Evolutionary conservation across 1,140 invertebrate genomes (phyloP).

Genomic region (Drosophila parabipectinata): DNA sequence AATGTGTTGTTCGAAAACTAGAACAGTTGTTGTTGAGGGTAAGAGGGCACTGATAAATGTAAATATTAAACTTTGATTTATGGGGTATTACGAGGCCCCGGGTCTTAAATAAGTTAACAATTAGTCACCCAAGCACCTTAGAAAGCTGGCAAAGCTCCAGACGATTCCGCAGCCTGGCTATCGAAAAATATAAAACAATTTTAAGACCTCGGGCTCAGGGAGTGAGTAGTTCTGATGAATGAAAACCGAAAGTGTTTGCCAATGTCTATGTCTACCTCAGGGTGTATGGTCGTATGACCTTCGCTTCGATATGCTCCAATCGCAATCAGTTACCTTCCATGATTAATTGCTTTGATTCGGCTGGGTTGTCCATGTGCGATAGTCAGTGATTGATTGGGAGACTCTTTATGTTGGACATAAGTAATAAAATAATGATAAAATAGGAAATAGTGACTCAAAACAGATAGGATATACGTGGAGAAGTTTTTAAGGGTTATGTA

Average conservation of each 20-base stretch:
- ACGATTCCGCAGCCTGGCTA: not conserved
- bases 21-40: not conserved
- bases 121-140: not conserved
- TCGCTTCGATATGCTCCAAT: slow-evolving; percentile 31
- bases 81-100: not conserved
- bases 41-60: not conserved
- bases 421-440: slow-evolving; percentile 30
- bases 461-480: not conserved
- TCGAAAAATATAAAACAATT: not conserved
- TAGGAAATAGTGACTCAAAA: slow-evolving; percentile 1
- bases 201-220: slow-evolving; percentile 33
- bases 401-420: slow-evolving; percentile 21
- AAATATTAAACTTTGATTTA: slow-evolving; percentile 1
- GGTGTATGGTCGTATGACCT: slow-evolving; percentile 18
- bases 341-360: slow-evolving; percentile 44
- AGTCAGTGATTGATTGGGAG: slow-evolving; percentile 40
- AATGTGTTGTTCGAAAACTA: slow-evolving; percentile 25
- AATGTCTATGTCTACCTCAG: slow-evolving; percentile 30
- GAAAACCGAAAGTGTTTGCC: slow-evolving; percentile 47
- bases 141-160: slow-evolving; percentile 11
- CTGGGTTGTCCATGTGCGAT: slow-evolving; percentile 18
- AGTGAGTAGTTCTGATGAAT: slow-evolving; percentile 19
- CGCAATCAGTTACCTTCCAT: slow-evolving; percentile 46
- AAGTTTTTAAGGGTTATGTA: not conserved
- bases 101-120: slow-evolving; percentile 22